Base-by-base conservation (phyloP, 2,888 invertebrate genomes). In the Polyploca ridens region DNA sequence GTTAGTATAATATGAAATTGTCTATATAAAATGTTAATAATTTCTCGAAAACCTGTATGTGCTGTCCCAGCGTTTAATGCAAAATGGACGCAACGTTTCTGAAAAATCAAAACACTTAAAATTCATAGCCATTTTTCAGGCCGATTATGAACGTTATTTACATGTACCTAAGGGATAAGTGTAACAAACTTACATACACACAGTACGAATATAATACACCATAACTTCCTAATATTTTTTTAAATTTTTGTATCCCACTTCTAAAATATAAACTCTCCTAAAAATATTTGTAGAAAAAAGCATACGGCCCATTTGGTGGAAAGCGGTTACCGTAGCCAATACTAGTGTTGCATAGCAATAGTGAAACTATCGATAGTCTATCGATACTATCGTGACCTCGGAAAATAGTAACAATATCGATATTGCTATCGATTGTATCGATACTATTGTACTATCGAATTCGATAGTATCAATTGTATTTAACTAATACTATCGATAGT, bases 61-160 rank as follows among this genome's bases (percentile, higher is more conserved):
- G 60, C 68, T 69, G 70, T 54, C 10, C 16, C 75, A 76, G 74
- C 76, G 41, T 76, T 74, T 66, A 71, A 75, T 74, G 72, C 13
- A 35, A 35, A n/a, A 35, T 49, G 60, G 46, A n/a, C 38, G 33
- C 19, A 64, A 72, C 64, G 76, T 70, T 74, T 64, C 69, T 67
- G 69, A 62, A 66, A 66, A 69, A 72, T 68, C 27, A 67, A 66
- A 67, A 71, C 65, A 58, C 54, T 38, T 38, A 35, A 54, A 62
- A 65, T 65, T 71, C 62, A 61, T 62, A 66, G 69, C 70, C 73
- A 58, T 67, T 64, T 71, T 73, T 69, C 69, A 77, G 71, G 75
- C 71, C 64, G 19, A 46, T 65, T 46, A 46, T 62, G 66, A 69
- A 72, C 46, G 46, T 46, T 46, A 49, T 7, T 57, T 1, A 38